phyloP scores from a whole-genome alignment of 64 coral and sea anemone species.

The Anthopleura sola region DNA sequence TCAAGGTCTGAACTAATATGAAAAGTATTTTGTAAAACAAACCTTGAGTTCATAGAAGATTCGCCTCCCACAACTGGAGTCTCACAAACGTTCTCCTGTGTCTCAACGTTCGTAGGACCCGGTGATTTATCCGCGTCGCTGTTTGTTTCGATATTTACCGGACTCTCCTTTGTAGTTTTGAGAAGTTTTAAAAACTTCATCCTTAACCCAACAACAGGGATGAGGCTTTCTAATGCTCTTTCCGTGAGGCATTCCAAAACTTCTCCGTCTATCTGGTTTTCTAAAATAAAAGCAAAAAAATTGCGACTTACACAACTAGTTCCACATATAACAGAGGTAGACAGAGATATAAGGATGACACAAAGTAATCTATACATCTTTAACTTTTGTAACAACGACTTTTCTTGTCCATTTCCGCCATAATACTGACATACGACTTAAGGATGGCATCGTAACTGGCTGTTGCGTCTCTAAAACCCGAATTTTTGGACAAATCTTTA shows the following conservation, averaged over 20 bases:
- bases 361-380: too few relatives aligned
- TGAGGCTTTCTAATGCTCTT: slow-evolving; percentile 26
- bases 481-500: too few relatives aligned
- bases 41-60: not conserved
- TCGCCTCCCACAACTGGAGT: not conserved
- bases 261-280: slow-evolving; percentile 35
- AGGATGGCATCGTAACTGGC: too few relatives aligned
- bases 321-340: not conserved
- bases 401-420: too few relatives aligned
- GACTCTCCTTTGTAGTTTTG: not conserved
- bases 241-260: slow-evolving; percentile 25
- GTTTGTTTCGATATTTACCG: not conserved
- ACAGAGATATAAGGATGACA: too few relatives aligned
- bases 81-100: not conserved
- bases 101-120: not conserved
- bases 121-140: too few relatives aligned
- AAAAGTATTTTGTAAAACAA: too few relatives aligned
- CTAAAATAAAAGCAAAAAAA: not conserved
- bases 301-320: not conserved
- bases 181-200: slow-evolving; percentile 52
- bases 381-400: too few relatives aligned
- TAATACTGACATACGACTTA: too few relatives aligned
- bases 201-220: slow-evolving; percentile 39
- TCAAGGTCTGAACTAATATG: too few relatives aligned
- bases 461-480: too few relatives aligned